Percentiles rank a stretch among this genome's conserved stretches.
Conservation (phyloP, 2,113 vertebrate species). For the Lipotes vexillifer region DNA sequence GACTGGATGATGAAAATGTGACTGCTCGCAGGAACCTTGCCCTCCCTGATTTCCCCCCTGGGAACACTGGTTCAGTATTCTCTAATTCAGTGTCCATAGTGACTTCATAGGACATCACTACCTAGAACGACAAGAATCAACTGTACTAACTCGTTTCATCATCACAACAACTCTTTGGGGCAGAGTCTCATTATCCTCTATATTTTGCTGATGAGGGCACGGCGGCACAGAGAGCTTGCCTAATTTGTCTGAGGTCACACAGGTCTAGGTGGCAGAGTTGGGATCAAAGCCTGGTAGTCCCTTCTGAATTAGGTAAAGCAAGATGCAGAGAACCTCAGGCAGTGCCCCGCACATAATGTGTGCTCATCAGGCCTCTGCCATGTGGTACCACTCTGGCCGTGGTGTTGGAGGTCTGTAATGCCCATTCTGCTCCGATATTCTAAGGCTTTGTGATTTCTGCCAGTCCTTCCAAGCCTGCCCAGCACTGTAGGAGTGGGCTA, state of each 20-base stretch:
- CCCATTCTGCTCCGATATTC: neutral
- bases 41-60: no score
- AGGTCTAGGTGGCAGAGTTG: neutral
- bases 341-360: accelerated
- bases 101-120: neutral
- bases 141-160: neutral
- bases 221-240: neutral
- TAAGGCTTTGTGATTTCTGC: neutral
- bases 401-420: neutral
- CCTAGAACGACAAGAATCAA: neutral
- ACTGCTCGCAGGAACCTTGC: neutral
- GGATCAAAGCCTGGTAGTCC: neutral
- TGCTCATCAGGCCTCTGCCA: neutral
- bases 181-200: neutral
- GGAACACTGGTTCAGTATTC: neutral
- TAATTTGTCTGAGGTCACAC: neutral
- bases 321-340: neutral
- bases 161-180: neutral
- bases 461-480: neutral
- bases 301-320: neutral
- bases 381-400: accelerated
- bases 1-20: neutral
- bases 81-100: neutral
- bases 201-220: neutral
- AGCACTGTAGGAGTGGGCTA: neutral